Evolutionary conservation across 2,113 vertebrate species (phyloP), one percentile per base, ranked within the genome.

Genomic region (Chinchilla lanigera): DNA sequence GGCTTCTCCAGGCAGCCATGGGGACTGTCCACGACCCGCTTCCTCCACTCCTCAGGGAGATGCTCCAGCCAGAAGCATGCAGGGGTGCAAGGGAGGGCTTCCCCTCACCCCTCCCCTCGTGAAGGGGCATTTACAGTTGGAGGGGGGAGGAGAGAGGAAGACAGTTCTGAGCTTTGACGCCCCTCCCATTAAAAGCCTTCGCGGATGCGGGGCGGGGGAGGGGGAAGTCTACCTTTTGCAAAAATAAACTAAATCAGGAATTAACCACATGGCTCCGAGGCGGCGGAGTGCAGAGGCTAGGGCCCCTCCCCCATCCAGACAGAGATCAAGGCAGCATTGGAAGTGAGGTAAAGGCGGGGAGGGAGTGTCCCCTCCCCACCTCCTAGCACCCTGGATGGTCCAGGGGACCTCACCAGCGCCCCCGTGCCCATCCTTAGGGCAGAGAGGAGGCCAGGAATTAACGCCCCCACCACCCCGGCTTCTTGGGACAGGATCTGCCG

Each of bases 321-420:
- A 94, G 83, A 95, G 96, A 97, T 96, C 97, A 97, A 98, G 98
- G 96, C 98, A 97, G 97, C 98, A 95, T 97, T 96, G 97, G 97
- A 97, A 98, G 98, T 98, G 98, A 98, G 97, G 98, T 98, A 97
- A 98, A 97, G 96, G 98, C 52, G 47, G 84, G 95, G 89, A 97
- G 95, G 94, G 84, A 82, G 78, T 41, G 38, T 96, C 95, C 97
- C 96, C 95, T 96, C 94, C 90, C 96, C 97, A 96, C 93, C 97
- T 97, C 97, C 97, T 97, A 97, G 98, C 97, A 97, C 97, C 97
- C 97, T 97, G 98, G 97, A 98, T 93, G 97, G 97, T 90, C 98
- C 97, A 96, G 96, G 97, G 97, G 96, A 97, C 97, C 98, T 97
- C 97, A 97, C 96, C 93, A 96, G 97, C 94, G 87, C 96, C 97